These are phyloP conservation scores for Pemphredon lugubris DNA, from an alignment of 2,888 invertebrate species.

Conservation along the genomic window DNA sequence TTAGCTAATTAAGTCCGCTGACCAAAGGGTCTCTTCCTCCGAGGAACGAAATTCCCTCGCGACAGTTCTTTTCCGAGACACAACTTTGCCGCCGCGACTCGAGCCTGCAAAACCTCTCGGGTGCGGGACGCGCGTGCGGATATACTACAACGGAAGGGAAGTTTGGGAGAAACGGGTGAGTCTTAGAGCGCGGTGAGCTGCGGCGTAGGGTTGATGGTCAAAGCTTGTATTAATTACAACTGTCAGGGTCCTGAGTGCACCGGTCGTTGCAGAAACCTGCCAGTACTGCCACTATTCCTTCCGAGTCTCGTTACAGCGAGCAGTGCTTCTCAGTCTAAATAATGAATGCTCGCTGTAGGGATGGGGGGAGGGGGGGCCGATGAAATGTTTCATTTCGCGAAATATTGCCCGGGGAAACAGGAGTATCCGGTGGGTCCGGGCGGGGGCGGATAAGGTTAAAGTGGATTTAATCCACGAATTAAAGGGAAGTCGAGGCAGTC, in stretches of 20 bases:
- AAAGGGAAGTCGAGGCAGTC: no score
- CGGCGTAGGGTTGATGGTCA: conserved; percentile 70
- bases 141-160: conserved; percentile 49
- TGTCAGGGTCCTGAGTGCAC: conserved; percentile 66
- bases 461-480: no score
- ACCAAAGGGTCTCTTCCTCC: neutral
- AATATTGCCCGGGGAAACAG: no score
- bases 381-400: neutral
- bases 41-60: conserved; percentile 16
- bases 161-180: conserved; percentile 51
- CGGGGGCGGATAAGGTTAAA: no score
- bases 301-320: conserved; percentile 36
- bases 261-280: conserved; percentile 44
- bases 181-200: conserved; percentile 41
- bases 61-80: conserved; percentile 32
- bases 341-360: no score
- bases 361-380: no score
- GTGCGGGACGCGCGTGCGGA: conserved; percentile 34
- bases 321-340: conserved; percentile 43
- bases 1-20: conserved; percentile 43
- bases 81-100: conserved; percentile 20
- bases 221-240: conserved; percentile 76
- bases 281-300: conserved; percentile 49
- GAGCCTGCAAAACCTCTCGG: conserved; percentile 2
- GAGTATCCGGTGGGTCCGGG: no score